phyloP scores from a whole-genome alignment of 2,797 vertebrate genomes.

The Aeoliscus strigatus region DNA sequence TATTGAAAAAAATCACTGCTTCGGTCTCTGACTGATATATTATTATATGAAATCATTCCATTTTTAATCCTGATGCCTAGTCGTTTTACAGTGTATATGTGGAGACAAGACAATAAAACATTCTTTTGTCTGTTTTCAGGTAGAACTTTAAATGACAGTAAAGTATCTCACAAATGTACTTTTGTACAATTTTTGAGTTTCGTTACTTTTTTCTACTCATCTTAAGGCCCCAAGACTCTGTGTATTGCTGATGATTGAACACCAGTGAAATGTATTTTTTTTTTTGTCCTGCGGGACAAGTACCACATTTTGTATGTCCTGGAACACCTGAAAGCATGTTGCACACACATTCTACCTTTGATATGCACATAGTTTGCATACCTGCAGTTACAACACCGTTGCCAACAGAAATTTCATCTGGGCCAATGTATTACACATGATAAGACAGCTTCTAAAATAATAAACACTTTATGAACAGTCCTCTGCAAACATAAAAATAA shows the following conservation, averaged over 20 bases:
- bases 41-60: too few species aligned
- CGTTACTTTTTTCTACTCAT: too few species aligned
- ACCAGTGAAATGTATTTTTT: constrained; percentile 16
- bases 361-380: constrained; percentile 13
- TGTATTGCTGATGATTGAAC: constrained; percentile 15
- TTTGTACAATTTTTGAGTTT: too few species aligned
- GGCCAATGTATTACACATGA: constrained; percentile 1
- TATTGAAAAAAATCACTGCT: too few species aligned
- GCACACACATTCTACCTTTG: neutral
- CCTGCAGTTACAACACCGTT: constrained; percentile 4
- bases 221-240: neutral
- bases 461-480: neutral
- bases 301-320: constrained; percentile 7
- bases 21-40: too few species aligned
- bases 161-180: too few species aligned
- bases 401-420: constrained; percentile 1
- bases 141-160: too few species aligned
- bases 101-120: too few species aligned
- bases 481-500: neutral
- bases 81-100: too few species aligned
- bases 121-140: too few species aligned
- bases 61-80: too few species aligned
- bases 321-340: constrained; percentile 11
- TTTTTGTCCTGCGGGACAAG: neutral
- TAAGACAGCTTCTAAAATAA: neutral